Base-by-base conservation (phyloP, 2,113 vertebrate species). In the Catagonus wagneri region DNA sequence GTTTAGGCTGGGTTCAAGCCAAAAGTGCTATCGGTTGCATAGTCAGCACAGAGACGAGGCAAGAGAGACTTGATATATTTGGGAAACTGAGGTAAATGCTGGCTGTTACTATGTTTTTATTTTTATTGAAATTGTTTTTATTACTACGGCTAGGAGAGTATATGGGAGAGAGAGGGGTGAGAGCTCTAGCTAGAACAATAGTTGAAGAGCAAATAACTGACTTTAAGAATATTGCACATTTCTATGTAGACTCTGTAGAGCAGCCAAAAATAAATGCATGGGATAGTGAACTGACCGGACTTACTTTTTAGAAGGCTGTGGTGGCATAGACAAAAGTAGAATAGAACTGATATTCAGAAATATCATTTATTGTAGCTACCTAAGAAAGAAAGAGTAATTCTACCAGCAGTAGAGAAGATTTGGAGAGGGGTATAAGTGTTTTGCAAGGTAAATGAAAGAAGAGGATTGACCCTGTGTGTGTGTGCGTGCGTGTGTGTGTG, bases 71-170 rank as follows among this genome's bases (percentile, higher is more conserved):
- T 69, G 3, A 61, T 29, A 4, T 36, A n/a, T 68, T 89, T 36
- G 32, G 14, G 23, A 79, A 65, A 80, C 34, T 25, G 0, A 5
- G 36, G 16, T 58, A 79, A 90, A n/a, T 86, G 10, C 14, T 36
- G 78, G 34, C 12, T 23, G 56, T 50, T 71, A 29, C 89, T 44
- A 72, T 85, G 72, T 50, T 60, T 66, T 72, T 58, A 56, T 84
- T 93, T 85, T 74, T 65, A 90, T 81, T 90, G 12, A 65, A 80
- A 50, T 25, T 56, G 12, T 50, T 69, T 94, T 50, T 89, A 16
- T 76, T n/a, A 6, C 25, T 74, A 2, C 25, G 85, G 17, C 10
- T 56, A 22, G 16, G 27, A 89, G 22, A 78, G 4, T 12, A 44
- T 34, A 22, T 50, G 56, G 34, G 14, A 63, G 39, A 19, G 17